phyloP scores from a whole-genome alignment of 2,797 vertebrate species.

The Oryzias dopingdopingensis region DNA sequence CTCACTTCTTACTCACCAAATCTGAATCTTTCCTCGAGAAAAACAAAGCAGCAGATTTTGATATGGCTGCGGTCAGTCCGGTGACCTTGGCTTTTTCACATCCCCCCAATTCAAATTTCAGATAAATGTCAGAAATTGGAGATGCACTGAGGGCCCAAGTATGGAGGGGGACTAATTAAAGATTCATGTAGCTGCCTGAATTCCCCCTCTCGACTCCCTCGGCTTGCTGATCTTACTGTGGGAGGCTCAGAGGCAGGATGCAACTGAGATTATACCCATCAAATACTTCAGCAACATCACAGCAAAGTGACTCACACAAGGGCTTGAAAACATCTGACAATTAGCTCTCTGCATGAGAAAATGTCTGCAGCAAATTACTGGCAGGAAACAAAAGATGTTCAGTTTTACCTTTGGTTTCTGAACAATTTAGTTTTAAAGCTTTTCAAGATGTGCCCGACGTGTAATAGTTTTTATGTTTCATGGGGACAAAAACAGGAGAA shows the following conservation, averaged over 20 bases:
- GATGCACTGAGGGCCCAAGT: conserved; percentile 71
- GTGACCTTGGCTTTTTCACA: conserved; percentile 67
- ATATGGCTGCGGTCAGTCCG: conserved; percentile 39
- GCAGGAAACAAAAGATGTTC: conserved; percentile 2
- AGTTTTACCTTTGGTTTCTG: conserved; percentile 7
- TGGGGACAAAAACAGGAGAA: no score
- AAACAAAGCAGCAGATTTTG: conserved; percentile 42
- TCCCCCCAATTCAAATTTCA: conserved; percentile 64
- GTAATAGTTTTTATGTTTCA: no score
- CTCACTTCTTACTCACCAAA: neutral
- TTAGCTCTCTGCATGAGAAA: conserved; percentile 26
- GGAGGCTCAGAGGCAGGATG: conserved; percentile 57
- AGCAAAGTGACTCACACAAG: conserved; percentile 44
- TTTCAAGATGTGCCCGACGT: neutral
- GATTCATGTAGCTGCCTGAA: conserved; percentile 76
- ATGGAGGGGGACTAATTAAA: conserved; percentile 78
- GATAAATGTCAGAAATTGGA: conserved; percentile 82
- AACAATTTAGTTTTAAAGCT: neutral
- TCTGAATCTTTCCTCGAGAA: conserved; percentile 3
- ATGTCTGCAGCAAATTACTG: conserved; percentile 18
- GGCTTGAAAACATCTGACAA: conserved; percentile 47
- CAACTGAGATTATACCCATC: conserved; percentile 53
- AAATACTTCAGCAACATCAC: conserved; percentile 53
- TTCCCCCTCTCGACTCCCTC: conserved; percentile 37
- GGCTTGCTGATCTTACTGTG: conserved; percentile 65